Evolutionary conservation across 2,797 vertebrate genomes (phyloP).

Genomic region (Oreochromis mossambicus): DNA sequence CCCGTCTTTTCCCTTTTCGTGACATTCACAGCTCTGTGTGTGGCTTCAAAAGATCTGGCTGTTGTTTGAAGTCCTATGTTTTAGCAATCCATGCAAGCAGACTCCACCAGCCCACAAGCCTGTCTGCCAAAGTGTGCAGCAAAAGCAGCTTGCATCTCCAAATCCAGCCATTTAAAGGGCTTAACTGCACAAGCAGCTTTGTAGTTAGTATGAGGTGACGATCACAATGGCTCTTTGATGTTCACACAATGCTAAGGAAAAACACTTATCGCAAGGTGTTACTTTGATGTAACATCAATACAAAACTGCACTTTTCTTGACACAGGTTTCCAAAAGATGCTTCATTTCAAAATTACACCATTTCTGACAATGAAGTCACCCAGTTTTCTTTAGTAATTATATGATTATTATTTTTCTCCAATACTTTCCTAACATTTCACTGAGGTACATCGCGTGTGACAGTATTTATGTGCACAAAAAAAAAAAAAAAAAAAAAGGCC

Average conservation of each 20-base stretch:
- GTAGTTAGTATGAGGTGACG: constrained; percentile 19
- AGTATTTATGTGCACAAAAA: not conserved
- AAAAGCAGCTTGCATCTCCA: constrained; percentile 51
- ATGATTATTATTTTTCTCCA: not conserved
- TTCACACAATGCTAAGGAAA: not conserved
- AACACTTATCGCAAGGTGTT: not conserved
- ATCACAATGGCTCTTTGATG: constrained; percentile 25
- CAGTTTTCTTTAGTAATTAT: not conserved
- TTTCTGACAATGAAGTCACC: not conserved
- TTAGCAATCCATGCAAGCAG: not conserved
- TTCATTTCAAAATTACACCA: not conserved
- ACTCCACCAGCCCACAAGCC: not conserved
- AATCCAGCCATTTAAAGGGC: constrained; percentile 53
- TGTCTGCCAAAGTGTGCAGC: constrained; percentile 9
- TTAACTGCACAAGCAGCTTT: constrained; percentile 54
- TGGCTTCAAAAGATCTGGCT: not conserved
- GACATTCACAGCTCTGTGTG: constrained; percentile 13
- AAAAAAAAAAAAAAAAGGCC: not conserved
- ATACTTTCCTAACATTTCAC: not conserved
- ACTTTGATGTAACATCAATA: not conserved
- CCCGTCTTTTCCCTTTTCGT: not conserved
- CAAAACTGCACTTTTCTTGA: not conserved
- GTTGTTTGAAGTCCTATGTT: constrained; percentile 5
- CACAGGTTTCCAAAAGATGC: not conserved
- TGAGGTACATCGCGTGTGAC: not conserved